Evolutionary conservation across 2,113 vertebrate genomes (phyloP).

Genomic region (Hypocryptadius cinnamomeus): DNA sequence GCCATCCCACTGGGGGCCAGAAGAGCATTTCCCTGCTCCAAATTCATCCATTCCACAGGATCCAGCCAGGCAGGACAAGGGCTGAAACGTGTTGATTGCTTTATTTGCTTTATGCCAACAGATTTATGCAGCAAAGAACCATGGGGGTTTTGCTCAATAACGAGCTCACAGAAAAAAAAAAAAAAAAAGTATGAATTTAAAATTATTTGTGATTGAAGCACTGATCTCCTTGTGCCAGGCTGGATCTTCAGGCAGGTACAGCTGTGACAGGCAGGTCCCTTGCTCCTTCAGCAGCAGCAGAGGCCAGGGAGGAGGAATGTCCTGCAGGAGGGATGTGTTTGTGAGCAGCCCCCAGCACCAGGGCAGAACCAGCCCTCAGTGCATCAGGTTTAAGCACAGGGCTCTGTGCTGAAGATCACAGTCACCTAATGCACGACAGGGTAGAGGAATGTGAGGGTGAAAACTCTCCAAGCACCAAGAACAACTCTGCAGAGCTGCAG

Average conservation of each 20-base stretch:
- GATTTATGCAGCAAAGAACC: not conserved
- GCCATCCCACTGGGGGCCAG: not conserved
- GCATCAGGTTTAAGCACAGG: not conserved
- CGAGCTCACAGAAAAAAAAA: rapidly evolving
- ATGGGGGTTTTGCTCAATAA: not conserved
- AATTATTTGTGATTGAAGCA: not conserved
- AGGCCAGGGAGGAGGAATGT: not conserved
- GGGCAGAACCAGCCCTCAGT: not conserved
- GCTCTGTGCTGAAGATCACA: not conserved
- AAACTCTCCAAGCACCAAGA: not conserved
- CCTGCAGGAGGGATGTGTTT: not conserved
- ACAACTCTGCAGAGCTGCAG: not conserved
- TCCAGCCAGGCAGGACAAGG: not conserved
- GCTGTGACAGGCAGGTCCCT: not conserved
- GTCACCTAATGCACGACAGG: too few species aligned
- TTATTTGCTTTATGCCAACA: not conserved
- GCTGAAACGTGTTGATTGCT: not conserved
- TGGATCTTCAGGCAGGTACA: not conserved
- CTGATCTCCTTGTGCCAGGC: not conserved
- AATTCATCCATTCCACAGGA: not conserved
- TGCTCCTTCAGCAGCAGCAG: not conserved
- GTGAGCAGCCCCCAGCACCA: not conserved
- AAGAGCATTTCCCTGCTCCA: not conserved
- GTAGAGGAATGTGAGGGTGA: not conserved
- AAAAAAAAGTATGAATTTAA: not conserved